These are phyloP conservation scores for Sarcophaga subvicina DNA, from an alignment of 2,888 invertebrate species.

Conservation along the genomic window DNA sequence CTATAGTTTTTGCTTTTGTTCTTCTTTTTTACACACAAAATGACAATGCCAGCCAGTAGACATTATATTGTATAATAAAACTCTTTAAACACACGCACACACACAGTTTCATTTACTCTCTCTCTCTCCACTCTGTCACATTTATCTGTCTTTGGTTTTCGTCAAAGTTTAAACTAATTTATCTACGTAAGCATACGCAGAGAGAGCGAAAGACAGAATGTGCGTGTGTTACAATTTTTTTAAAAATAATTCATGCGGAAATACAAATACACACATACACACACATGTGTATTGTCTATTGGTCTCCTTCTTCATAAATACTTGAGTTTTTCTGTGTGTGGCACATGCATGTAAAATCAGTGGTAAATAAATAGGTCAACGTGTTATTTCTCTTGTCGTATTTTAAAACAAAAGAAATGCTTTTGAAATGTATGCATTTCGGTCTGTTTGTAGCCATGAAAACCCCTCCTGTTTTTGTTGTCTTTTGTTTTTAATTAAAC, in stretches of 20 bases:
- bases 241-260: constrained; percentile 45
- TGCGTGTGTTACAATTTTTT: constrained; percentile 2
- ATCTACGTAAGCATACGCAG: too few species aligned
- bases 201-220: neutral
- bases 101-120: neutral
- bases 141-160: neutral
- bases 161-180: constrained; percentile 40
- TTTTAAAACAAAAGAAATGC: constrained; percentile 30
- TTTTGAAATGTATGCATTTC: constrained; percentile 22
- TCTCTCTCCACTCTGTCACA: neutral
- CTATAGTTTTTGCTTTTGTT: neutral
- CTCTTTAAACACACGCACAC: neutral
- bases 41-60: constrained; percentile 26
- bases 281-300: neutral
- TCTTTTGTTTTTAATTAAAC: constrained; percentile 48
- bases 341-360: neutral
- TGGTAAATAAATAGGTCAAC: constrained; percentile 47
- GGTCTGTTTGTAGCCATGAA: constrained; percentile 38
- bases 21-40: constrained; percentile 1
- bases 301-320: too few species aligned
- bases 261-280: constrained; percentile 45
- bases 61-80: neutral
- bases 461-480: neutral
- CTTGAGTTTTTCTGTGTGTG: neutral
- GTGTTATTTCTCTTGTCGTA: constrained; percentile 12